Conservation (phyloP, 2,888 invertebrate species). For the Chrysina gloriosa region DNA sequence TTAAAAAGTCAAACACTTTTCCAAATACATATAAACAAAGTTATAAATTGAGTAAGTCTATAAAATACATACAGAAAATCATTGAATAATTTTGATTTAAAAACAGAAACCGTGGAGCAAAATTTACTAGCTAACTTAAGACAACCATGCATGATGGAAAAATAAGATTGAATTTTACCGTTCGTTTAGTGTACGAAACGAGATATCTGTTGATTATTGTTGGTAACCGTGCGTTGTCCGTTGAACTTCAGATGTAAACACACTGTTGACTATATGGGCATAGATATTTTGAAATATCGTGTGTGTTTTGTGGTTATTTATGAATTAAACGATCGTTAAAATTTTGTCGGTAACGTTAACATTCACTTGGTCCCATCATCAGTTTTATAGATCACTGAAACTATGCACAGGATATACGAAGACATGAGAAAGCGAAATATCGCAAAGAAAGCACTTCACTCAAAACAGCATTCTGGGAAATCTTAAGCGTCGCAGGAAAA, state of each 20-base stretch:
- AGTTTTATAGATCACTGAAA: conserved; percentile 35
- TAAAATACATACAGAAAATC: neutral
- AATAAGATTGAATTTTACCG: conserved; percentile 37
- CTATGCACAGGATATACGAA: conserved; percentile 32
- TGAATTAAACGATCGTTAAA: conserved; percentile 10
- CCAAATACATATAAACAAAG: neutral
- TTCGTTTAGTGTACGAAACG: conserved; percentile 34
- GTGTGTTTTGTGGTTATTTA: conserved; percentile 14
- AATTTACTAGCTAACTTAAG: conserved; percentile 6
- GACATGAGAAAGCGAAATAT: conserved; percentile 31
- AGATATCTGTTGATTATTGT: conserved; percentile 39
- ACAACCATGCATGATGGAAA: conserved; percentile 28
- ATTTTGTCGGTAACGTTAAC: conserved; percentile 19
- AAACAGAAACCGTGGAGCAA: neutral
- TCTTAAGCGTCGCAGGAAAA: conserved; percentile 49
- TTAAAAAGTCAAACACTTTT: no score
- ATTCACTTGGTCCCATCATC: conserved; percentile 35
- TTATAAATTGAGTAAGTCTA: no score
- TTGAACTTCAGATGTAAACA: conserved; percentile 39
- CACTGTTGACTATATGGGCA: conserved; percentile 25
- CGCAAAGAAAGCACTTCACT: conserved; percentile 48
- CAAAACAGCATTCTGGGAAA: conserved; percentile 52
- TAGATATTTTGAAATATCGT: conserved; percentile 13
- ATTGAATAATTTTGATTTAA: conserved; percentile 2
- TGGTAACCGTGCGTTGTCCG: conserved; percentile 35